phyloP scores from a whole-genome alignment of 2,113 vertebrate species.

The Vireo altiloquus region DNA sequence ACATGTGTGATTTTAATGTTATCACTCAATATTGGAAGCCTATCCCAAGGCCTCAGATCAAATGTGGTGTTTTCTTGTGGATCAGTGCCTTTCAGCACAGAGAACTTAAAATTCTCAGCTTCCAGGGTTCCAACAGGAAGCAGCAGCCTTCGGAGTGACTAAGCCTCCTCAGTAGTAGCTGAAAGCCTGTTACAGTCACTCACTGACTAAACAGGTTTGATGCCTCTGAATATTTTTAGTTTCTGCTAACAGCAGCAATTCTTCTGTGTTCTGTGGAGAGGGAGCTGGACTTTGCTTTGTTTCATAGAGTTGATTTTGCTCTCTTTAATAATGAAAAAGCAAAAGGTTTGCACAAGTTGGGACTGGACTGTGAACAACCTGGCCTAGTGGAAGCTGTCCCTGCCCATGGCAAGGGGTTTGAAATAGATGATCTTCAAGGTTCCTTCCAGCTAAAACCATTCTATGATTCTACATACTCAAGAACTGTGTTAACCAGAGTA shows the following conservation, averaged over 20 bases:
- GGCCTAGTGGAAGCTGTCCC: background rate
- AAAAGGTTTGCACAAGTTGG: background rate
- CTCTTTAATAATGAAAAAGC: background rate
- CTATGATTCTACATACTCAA: background rate
- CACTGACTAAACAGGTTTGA: background rate
- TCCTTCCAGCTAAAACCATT: background rate
- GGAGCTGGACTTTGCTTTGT: background rate
- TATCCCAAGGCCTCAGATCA: too few relatives aligned
- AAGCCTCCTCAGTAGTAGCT: background rate
- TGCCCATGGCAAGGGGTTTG: background rate
- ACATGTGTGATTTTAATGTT: too few relatives aligned
- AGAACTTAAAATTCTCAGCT: too few relatives aligned
- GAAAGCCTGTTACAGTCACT: background rate
- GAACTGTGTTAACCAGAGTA: background rate
- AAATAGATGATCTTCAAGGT: background rate
- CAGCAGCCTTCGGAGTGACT: background rate
- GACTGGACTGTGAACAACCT: background rate
- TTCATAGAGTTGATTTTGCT: background rate
- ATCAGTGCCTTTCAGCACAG: too few relatives aligned
- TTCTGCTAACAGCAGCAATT: background rate
- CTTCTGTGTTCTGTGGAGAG: background rate
- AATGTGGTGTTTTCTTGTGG: too few relatives aligned
- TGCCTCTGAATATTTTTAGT: background rate
- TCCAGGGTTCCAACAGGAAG: background rate
- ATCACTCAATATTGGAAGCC: too few relatives aligned